A percentile compares a stretch with the other conserved stretches of the same genome.
Evolutionary conservation across 2,113 vertebrate species (phyloP).

Genomic region (Mystacornis crossleyi): DNA sequence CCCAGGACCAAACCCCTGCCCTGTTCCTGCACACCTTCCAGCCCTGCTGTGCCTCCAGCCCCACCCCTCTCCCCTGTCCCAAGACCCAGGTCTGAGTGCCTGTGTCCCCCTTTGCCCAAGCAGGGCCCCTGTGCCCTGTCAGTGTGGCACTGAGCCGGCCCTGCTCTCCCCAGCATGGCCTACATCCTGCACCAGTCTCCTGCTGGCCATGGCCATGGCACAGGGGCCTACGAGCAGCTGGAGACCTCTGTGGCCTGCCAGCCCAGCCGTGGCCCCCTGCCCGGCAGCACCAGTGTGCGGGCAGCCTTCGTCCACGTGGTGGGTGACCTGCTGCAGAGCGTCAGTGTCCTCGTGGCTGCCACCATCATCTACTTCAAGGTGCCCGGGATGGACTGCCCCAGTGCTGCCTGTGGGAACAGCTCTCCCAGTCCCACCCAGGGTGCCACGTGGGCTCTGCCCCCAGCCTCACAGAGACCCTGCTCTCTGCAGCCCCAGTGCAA

Average conservation of each 20-base stretch:
- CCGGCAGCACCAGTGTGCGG: conserved; percentile 89
- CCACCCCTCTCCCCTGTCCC: background rate
- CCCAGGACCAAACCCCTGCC: too few species aligned
- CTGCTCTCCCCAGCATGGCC: conserved; percentile 85
- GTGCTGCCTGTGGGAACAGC: fast-evolving
- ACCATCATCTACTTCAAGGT: conserved; percentile 96
- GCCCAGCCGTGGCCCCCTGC: conserved; percentile 62
- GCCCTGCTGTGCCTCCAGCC: background rate
- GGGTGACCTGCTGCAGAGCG: conserved; percentile 94
- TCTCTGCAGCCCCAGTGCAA: conserved; percentile 91
- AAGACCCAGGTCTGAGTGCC: too few species aligned
- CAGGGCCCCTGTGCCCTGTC: too few species aligned
- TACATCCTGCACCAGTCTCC: conserved; percentile 94
- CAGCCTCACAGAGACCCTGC: background rate
- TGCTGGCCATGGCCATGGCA: conserved; percentile 76
- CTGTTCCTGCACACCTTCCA: background rate
- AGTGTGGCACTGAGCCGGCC: background rate
- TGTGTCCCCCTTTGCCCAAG: background rate
- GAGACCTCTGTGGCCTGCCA: conserved; percentile 68
- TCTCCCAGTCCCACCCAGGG: fast-evolving
- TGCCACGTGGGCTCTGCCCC: background rate
- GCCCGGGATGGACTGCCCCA: background rate
- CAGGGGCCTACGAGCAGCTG: conserved; percentile 82
- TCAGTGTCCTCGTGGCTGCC: conserved; percentile 92
- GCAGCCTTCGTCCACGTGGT: conserved; percentile 95